These are phyloP conservation scores for Notolepis coatsorum DNA, from an alignment of 2,797 vertebrate species.

Conservation along the genomic window DNA sequence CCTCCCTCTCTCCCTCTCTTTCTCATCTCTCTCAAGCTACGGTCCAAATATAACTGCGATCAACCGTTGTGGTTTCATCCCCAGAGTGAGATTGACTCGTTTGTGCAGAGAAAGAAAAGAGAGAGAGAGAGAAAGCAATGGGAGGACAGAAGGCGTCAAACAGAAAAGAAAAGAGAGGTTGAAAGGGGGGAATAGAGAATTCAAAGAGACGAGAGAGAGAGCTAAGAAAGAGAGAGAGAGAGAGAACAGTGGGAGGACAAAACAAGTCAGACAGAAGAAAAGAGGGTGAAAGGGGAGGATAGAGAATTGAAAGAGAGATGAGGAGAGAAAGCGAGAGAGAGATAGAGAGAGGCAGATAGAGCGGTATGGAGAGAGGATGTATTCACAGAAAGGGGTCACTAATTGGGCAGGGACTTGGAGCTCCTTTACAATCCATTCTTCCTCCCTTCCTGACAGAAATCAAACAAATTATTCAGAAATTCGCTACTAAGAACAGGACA, in stretches of 20 bases:
- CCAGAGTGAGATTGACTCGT: conserved; percentile 66
- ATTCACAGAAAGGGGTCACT: conserved; percentile 67
- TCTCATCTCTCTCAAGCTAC: conserved; percentile 24
- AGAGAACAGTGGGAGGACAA: conserved; percentile 5
- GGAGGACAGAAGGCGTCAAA: neutral
- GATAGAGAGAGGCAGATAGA: conserved; percentile 31
- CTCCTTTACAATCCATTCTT: conserved; percentile 50
- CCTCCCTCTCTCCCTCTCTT: conserved; percentile 8
- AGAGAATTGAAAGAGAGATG: conserved; percentile 52
- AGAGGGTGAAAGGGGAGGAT: conserved; percentile 33
- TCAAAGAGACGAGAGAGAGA: neutral
- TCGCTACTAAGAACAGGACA: conserved; percentile 52
- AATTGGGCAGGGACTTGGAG: conserved; percentile 74
- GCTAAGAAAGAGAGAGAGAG: conserved; percentile 24
- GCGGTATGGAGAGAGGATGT: conserved; percentile 38
- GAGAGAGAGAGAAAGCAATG: conserved; percentile 17
- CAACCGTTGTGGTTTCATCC: conserved; percentile 60
- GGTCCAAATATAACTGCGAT: conserved; percentile 80
- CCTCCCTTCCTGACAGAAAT: conserved; percentile 60
- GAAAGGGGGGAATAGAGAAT: conserved; percentile 10
- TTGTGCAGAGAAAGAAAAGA: conserved; percentile 51
- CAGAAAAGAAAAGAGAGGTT: neutral
- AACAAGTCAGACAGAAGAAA: conserved; percentile 43
- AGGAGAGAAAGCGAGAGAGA: conserved; percentile 23
- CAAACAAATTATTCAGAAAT: conserved; percentile 60